These are phyloP conservation scores for Nycticryphes semicollaris DNA, from an alignment of 2,113 vertebrate genomes.

Conservation along the genomic window DNA sequence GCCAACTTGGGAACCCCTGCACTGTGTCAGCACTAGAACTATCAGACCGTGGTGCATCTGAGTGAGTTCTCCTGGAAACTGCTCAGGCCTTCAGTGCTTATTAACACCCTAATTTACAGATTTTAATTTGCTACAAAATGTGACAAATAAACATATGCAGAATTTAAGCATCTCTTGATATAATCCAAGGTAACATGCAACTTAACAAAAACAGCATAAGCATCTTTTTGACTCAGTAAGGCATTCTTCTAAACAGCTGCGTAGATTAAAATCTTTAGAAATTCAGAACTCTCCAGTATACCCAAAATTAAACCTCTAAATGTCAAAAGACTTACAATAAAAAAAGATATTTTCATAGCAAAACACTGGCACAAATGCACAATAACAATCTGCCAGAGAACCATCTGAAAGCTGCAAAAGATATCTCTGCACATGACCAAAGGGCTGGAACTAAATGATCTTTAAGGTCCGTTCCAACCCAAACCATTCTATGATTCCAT, in stretches of 20 bases:
- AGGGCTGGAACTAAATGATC: background rate
- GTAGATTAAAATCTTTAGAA: background rate
- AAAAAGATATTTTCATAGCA: background rate
- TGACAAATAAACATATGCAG: background rate
- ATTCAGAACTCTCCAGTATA: background rate
- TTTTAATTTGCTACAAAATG: background rate
- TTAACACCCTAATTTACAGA: background rate
- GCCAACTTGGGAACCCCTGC: background rate
- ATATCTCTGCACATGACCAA: background rate
- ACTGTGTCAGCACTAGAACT: background rate
- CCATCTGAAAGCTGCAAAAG: background rate
- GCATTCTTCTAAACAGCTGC: background rate
- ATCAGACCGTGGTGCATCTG: background rate
- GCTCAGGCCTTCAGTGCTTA: background rate
- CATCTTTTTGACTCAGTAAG: background rate
- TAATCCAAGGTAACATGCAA: background rate
- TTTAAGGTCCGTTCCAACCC: background rate
- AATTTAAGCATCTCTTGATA: background rate
- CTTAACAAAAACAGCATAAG: background rate
- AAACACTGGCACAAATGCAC: background rate
- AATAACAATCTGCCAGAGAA: background rate
- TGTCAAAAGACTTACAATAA: background rate
- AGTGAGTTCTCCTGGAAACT: background rate
- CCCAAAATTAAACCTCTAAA: background rate
- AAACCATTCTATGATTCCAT: background rate